Conservation (phyloP, 2,888 invertebrate species). For the Lycia hirtaria region DNA sequence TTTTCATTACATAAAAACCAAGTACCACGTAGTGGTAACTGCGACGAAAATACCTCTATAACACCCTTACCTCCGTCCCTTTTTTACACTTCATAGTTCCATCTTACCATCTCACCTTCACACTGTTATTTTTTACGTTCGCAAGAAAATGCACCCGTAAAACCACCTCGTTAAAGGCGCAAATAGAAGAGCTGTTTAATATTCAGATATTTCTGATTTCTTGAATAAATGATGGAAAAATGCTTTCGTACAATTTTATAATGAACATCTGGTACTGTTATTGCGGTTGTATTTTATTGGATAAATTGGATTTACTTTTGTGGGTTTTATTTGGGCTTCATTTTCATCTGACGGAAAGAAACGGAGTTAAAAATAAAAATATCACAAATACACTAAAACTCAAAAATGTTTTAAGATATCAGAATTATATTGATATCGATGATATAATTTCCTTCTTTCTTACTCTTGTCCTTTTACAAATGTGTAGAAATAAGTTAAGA, state of each 20-base stretch:
- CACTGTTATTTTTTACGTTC: conserved; percentile 54
- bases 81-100: not conserved
- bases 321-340: not conserved
- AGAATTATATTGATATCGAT: too few relatives aligned
- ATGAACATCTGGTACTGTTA: conserved; percentile 10
- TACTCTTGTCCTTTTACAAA: too few relatives aligned
- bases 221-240: conserved; percentile 27
- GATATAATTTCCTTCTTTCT: too few relatives aligned
- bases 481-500: too few relatives aligned
- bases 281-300: conserved; percentile 14
- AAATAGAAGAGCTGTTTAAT: conserved; percentile 44
- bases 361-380: too few relatives aligned
- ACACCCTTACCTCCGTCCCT: conserved; percentile 36
- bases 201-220: conserved; percentile 37
- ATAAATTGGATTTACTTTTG: not conserved
- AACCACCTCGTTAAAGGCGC: conserved; percentile 45
- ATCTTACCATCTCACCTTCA: conserved; percentile 30
- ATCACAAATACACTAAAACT: too few relatives aligned
- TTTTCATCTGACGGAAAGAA: not conserved
- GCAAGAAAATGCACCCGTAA: conserved; percentile 45
- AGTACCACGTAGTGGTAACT: conserved; percentile 44
- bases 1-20: conserved; percentile 61
- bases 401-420: too few relatives aligned
- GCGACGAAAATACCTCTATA: conserved; percentile 49
- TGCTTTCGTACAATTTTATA: conserved; percentile 24